Conservation (phyloP, 2,888 invertebrate species). For the Magallana nippona region DNA sequence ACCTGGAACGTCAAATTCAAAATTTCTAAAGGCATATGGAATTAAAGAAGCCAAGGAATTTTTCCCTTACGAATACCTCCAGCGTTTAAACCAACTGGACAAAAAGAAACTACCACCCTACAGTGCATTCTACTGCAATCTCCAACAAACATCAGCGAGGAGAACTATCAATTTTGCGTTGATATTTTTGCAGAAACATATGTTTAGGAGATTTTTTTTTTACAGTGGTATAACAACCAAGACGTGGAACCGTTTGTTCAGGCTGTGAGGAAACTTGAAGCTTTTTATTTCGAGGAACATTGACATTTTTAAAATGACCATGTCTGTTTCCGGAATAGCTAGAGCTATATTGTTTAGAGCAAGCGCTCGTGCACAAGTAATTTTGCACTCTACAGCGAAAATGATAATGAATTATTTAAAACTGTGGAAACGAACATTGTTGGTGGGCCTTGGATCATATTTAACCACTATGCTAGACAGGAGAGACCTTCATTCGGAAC, state of each 20-base stretch:
- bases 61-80: conserved; percentile 49
- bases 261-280: conserved; percentile 50
- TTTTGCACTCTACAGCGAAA: conserved; percentile 16
- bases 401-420: conserved; percentile 33
- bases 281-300: conserved; percentile 54
- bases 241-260: conserved; percentile 45
- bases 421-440: conserved; percentile 26
- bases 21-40: conserved; percentile 53
- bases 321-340: conserved; percentile 56
- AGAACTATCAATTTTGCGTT: conserved; percentile 19
- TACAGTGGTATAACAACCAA: conserved; percentile 52
- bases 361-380: background rate
- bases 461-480: conserved; percentile 21
- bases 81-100: conserved; percentile 26
- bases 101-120: conserved; percentile 42
- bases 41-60: conserved; percentile 50
- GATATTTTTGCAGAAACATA: conserved; percentile 49
- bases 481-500: conserved; percentile 34
- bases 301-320: conserved; percentile 57
- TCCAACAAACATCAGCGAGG: background rate
- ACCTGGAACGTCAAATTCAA: conserved; percentile 52
- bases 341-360: conserved; percentile 37
- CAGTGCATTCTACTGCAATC: conserved; percentile 38
- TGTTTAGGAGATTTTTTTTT: conserved; percentile 61
- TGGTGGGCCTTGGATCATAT: conserved; percentile 43